Evolutionary conservation across 2,797 vertebrate genomes (phyloP), one percentile per base, ranked within the genome.

Genomic region (Aerospiza tachiro): DNA sequence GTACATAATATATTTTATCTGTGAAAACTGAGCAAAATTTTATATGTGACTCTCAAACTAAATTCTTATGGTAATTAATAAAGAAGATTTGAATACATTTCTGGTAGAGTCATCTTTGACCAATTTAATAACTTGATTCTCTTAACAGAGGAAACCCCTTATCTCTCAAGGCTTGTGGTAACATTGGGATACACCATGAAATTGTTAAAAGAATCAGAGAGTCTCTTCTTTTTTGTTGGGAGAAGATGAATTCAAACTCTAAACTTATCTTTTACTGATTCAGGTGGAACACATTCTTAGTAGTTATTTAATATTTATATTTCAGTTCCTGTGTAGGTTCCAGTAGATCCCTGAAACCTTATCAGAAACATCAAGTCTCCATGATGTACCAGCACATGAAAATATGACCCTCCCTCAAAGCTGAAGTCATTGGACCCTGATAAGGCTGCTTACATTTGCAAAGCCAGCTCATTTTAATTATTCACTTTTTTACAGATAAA

Each of bases 11-110:
- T 74, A 86, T 97, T 98, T 95, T 96, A 96, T 96, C 93, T 92
- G 82, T 31, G 52, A 95, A 91, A 91, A 91, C 63, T 63, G 89
- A 96, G 22, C 36, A 81, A 77, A 75, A 89, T 91, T 89, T 95
- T 95, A 50, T 82, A 72, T 92, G 45, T 77, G 83, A 75, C 65
- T 94, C 89, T 95, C 82, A 84, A 89, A 93, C 84, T 81, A 93
- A 96, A 97, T 97, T 97, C 94, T 94, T 96, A 70, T 86, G 93
- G 79, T 97, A 96, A 97, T 98, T 96, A 97, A 92, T 96, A 94
- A 92, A 79, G 89, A 90, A 95, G 74, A 93, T 89, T 96, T 95
- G 96, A 98, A 95, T 90, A 92, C 42, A 53, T 96, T 95, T 96
- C 84, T 95, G 82, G 81, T 89, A 85, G 80, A 96, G 89, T 95